Evolutionary conservation across 2,797 vertebrate species (phyloP).

Genomic region (Rhynchonycteris naso): DNA sequence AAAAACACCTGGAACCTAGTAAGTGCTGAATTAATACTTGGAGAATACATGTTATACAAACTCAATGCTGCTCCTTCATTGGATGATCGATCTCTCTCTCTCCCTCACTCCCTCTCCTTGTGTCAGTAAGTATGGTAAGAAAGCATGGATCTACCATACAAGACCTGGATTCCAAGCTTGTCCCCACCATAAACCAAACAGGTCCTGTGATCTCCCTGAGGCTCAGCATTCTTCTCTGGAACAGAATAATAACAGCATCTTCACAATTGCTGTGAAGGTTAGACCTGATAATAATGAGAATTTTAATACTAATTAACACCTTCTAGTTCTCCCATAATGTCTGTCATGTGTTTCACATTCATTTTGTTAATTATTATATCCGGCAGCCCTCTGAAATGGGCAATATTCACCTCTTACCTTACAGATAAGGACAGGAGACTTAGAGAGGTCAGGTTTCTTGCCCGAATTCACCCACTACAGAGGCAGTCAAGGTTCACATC

Average conservation of each 20-base stretch:
- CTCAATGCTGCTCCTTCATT: background rate
- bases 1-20: background rate
- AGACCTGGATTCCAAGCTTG: background rate
- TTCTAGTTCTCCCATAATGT: background rate
- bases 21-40: background rate
- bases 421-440: background rate
- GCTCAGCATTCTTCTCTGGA: background rate
- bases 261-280: background rate
- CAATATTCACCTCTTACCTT: background rate
- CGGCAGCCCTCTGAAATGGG: background rate
- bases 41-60: background rate
- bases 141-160: background rate
- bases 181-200: background rate
- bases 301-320: background rate
- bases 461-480: background rate
- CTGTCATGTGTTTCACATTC: background rate
- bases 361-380: background rate
- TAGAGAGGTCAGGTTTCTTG: background rate
- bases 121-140: background rate
- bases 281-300: background rate
- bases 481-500: background rate
- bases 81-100: background rate
- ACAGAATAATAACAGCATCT: background rate
- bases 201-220: background rate
- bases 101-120: background rate